Base-by-base conservation (phyloP, 2,113 vertebrate species). In the Melierax canorus region DNA sequence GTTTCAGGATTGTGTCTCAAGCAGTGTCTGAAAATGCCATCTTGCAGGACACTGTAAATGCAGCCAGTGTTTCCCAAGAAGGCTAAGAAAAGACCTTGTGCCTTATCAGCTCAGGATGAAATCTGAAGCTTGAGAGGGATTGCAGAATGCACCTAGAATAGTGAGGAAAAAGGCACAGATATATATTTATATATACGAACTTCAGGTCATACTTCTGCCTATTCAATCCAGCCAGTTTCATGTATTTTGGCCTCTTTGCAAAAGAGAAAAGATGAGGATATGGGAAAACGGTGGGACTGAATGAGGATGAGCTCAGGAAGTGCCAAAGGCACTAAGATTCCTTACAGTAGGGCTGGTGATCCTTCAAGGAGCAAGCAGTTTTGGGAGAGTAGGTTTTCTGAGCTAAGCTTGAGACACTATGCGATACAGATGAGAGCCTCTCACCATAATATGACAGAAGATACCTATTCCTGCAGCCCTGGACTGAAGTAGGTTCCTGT, bases 241-340 rank as follows among this genome's bases (percentile, higher is more conserved):
- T 1, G 1, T 22, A 68, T 29, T 74, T 56, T 55, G 39, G 29
- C 8, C 32, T 56, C 18, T 10, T 4, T 55, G 38, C 0, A 0
- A 72, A 72, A 43, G 9, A 39, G 38, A 73, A 73, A 66, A 62
- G 26, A 48, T 43, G 13, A 60, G 5, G 30, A 73, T 30, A 76
- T 0, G 1, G 46, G 32, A 62, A 79, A 74, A 60, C 19, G 32
- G 27, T 67, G 53, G 18, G 26, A 38, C 22, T 23, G 51, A 79
- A 60, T 16, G 26, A 79, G 26, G 39, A 73, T 21, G 39, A 67
- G 36, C 38, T 56, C n/a, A 55, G n/a, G 15, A 84, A 58, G 22
- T 36, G 18, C 24, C 1, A 2, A 50, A 77, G 34, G 41, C 56
- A 63, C 27, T 15, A 45, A 20, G 17, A 75, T 45, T 63, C 29